A percentile compares a stretch with the other conserved stretches of the same genome.
These are phyloP conservation scores for Engystomops pustulosus DNA, from an alignment of 2,113 vertebrate species.

Conservation along the genomic window DNA sequence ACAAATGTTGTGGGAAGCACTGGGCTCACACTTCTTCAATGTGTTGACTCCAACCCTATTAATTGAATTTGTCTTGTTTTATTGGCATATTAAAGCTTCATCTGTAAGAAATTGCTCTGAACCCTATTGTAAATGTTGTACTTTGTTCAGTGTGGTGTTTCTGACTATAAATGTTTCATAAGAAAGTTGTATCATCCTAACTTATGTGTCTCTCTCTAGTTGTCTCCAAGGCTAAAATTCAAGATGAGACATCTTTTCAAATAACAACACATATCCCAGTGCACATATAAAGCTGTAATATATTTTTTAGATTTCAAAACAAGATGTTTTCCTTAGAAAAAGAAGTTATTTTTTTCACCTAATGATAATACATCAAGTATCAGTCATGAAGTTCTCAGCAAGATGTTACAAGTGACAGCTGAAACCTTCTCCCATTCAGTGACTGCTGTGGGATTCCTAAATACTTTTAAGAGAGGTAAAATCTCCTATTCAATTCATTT, in stretches of 20 bases:
- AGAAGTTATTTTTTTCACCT: slow-evolving; percentile 37
- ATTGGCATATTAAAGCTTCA: neutral
- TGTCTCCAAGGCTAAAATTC: slow-evolving; percentile 51
- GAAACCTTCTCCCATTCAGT: slow-evolving; percentile 56
- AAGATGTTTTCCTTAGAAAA: slow-evolving; percentile 56
- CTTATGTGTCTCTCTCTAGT: slow-evolving; percentile 46
- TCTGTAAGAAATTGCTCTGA: neutral
- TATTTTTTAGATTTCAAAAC: slow-evolving; percentile 56
- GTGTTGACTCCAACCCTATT: slow-evolving; percentile 3
- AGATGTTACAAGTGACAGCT: slow-evolving; percentile 53
- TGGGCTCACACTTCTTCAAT: no score
- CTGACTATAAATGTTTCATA: slow-evolving; percentile 44
- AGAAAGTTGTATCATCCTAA: slow-evolving; percentile 43
- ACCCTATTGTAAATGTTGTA: neutral
- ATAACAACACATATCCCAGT: slow-evolving; percentile 54
- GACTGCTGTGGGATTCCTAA: slow-evolving; percentile 60
- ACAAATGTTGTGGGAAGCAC: no score
- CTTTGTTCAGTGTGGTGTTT: slow-evolving; percentile 20
- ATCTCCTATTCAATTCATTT: slow-evolving; percentile 60
- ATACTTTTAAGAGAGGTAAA: slow-evolving; percentile 59
- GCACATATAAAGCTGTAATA: slow-evolving; percentile 53
- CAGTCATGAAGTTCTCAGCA: slow-evolving; percentile 61
- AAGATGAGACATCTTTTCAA: slow-evolving; percentile 51
- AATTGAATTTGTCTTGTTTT: slow-evolving; percentile 18
- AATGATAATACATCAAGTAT: slow-evolving; percentile 57